Evolutionary conservation across 1,140 invertebrate species (phyloP), one percentile per base, ranked within the genome.

Genomic region (Hycleus phaleratus): DNA sequence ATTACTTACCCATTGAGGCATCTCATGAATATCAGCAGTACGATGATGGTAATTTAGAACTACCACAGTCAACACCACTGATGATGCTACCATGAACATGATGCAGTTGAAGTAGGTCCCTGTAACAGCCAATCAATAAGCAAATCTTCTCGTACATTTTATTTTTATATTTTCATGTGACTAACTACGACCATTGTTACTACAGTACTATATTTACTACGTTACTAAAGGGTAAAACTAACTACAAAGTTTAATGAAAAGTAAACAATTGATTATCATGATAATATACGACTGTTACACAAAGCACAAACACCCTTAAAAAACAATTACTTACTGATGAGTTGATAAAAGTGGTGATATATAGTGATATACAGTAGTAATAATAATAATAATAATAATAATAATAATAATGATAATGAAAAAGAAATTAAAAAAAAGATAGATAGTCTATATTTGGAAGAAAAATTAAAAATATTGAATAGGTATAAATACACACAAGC

Each of bases 21-120:
- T 97, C 71, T 90, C 87, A 76, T 98, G 94, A 72, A 93, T 97
- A 72, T 97, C 94, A 39, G 95, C 90, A 64, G 90, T 94, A 68
- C 95, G 83, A 78, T 98, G 95, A 80, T 99, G 97, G 77, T 96
- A 98, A 79, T 98, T 98, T 60, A 99, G 84, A 59, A 98, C 95
- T 65, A 98, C 85, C 55, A 99, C 94, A 24, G 97, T 98, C 67
- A 96, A 86, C 59, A 98, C 91, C 69, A 99, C 95, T 60, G 95
- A 98, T 59, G 95, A 94, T 42, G 95, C 95, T 76, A 98, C 95
- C 94, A 98, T 97, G 77, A 98, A 94, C 97, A 98, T 99, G 76
- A 98, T 98, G 81, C 94, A 98, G 77, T 97, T 97, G 85, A 99
- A 99, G 81, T 98, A 99, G 64, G 96, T 96, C 71, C 95, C 95